Evolutionary conservation across 2,113 vertebrate species (phyloP).

Genomic region (Thermophis baileyi): DNA sequence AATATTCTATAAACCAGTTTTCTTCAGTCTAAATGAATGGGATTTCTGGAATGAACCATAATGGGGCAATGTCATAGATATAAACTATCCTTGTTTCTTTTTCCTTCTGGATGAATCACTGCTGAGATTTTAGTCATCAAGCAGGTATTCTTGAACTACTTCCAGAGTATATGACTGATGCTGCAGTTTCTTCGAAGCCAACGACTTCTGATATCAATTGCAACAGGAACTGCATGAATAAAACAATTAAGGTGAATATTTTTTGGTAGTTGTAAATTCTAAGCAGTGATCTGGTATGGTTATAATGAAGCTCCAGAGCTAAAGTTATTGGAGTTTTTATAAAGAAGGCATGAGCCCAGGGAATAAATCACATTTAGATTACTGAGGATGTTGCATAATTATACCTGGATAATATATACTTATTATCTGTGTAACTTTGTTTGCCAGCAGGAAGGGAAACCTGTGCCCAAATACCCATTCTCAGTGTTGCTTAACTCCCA

Average conservation of each 20-base stretch:
- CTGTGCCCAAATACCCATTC: not conserved
- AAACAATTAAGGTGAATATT: not conserved
- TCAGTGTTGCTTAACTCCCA: not conserved
- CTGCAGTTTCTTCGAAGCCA: not conserved
- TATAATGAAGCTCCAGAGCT: not conserved
- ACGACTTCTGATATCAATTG: not conserved
- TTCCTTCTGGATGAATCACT: not conserved
- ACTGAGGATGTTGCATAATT: not conserved
- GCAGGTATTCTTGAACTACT: not conserved
- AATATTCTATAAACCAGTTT: not conserved
- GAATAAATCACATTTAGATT: not conserved
- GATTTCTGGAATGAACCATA: not conserved
- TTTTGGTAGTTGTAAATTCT: not conserved
- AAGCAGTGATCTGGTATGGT: not conserved
- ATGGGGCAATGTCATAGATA: not conserved
- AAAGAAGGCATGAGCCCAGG: not conserved
- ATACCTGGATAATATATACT: not conserved
- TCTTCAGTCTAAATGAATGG: not conserved
- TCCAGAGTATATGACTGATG: not conserved
- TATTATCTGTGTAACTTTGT: not conserved
- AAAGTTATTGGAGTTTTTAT: not conserved
- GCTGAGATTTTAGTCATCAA: not conserved
- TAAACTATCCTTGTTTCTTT: not conserved
- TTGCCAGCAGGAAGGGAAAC: not conserved
- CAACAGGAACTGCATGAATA: not conserved